Percentiles rank a stretch among this genome's conserved stretches.
phyloP scores from a whole-genome alignment of 1,140 invertebrate genomes.

The Prorops nasuta region DNA sequence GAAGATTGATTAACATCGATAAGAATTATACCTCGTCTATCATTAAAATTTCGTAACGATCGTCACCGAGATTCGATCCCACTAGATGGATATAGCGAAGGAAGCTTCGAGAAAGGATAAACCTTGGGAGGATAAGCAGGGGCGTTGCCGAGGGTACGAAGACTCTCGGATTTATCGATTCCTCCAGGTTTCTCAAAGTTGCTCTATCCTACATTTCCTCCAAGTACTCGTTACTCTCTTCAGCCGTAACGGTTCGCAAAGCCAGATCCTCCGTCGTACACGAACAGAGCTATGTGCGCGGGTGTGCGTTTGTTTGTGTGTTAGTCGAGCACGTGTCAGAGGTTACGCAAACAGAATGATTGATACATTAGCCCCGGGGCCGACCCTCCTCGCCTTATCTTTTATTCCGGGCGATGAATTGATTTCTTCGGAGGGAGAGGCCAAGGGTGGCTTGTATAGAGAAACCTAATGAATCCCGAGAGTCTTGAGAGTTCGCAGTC shows the following conservation, averaged over 20 bases:
- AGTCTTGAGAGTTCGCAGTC: background rate
- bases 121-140: too few relatives aligned
- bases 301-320: constrained; percentile 9
- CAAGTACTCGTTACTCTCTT: too few relatives aligned
- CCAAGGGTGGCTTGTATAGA: constrained; percentile 9
- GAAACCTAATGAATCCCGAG: constrained; percentile 29
- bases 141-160: constrained; percentile 3
- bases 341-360: constrained; percentile 41
- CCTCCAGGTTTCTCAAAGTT: constrained; percentile 22
- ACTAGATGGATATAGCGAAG: too few relatives aligned
- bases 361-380: constrained; percentile 33
- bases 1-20: too few relatives aligned
- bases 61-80: too few relatives aligned
- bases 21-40: too few relatives aligned
- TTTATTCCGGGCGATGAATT: constrained; percentile 35
- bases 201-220: too few relatives aligned
- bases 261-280: background rate
- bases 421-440: constrained; percentile 18
- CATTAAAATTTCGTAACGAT: too few relatives aligned
- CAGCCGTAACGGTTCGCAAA: too few relatives aligned
- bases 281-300: background rate
- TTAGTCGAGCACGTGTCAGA: constrained; percentile 31
- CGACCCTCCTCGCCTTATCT: constrained; percentile 34
- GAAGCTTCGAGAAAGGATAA: too few relatives aligned
- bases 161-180: constrained; percentile 30